Evolutionary conservation across 1,140 invertebrate genomes (phyloP), one percentile per base, ranked within the genome.

Genomic region (Drosophila busckii): DNA sequence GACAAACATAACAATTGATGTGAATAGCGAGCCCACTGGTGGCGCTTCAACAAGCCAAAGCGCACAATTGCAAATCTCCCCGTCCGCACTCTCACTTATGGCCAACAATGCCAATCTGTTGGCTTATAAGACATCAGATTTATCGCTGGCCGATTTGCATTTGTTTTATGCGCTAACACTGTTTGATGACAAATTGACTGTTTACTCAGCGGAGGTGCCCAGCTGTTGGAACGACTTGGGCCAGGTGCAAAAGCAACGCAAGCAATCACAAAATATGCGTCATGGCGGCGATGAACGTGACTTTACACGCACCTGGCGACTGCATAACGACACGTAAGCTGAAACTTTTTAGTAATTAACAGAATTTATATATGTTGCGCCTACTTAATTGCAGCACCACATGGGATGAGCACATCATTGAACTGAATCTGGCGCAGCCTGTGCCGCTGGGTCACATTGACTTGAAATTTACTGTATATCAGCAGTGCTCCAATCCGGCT

Each of bases 221-320:
- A 92, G 94, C 16, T 97, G 95, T 87, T 97, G 96, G 96, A 94
- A 92, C 59, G 95, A 97, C 89, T 91, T 97, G 71, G 94, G 96
- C 69, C 95, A 97, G 54, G 94, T 94, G 10, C 95, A 96, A 82
- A 92, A 96, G 50, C 95, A 96, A 59, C 90, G 95, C 7, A 90
- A 93, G 9, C 93, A 95, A 88, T 94, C 94, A 0, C 93, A 95
- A 64, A 92, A 94, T 85, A 87, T 94, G 41, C 92, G 93, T 58
- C 92, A 91, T 61, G 91, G 91, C 1, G 94, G 95, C 61, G 94
- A 96, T 67, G 93, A 93, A 67, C 92, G 94, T 50, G 92, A 95
- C 68, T 91, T 93, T 41, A 95, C 94, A 3, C 90, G 94, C 48
- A 95, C 94, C 0, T 97, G 95, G 95, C 90, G 94, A 53, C 88